Percentiles rank a stretch among this genome's conserved stretches.
Evolutionary conservation across 2,888 invertebrate species (phyloP).

Genomic region (Pristionchus entomophagus): DNA sequence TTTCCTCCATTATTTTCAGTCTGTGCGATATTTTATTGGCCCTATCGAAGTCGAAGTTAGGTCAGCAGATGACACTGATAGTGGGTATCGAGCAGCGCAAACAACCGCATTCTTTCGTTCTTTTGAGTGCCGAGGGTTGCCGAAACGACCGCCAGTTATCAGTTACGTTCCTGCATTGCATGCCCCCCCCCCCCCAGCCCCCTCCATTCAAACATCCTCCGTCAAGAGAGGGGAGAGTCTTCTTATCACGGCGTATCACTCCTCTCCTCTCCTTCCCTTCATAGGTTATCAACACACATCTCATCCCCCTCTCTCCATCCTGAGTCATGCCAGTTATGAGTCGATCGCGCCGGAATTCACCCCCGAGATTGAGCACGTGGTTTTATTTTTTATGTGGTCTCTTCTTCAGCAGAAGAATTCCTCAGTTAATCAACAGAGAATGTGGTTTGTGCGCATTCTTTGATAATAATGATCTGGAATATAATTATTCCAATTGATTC

Average conservation of each 20-base stretch:
- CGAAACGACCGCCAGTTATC: slow-evolving; percentile 14
- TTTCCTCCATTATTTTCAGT: no score
- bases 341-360: not conserved
- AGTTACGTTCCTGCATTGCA: slow-evolving; percentile 2
- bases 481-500: no score
- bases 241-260: slow-evolving; percentile 26
- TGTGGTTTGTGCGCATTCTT: no score
- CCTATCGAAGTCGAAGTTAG: no score
- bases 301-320: not conserved
- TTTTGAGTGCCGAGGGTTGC: not conserved
- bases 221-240: not conserved
- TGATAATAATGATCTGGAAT: no score
- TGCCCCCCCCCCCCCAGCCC: not conserved
- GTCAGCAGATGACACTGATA: no score
- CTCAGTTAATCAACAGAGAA: no score
- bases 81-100: no score
- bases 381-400: no score
- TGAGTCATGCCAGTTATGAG: slow-evolving; percentile 14
- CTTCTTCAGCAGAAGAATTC: no score
- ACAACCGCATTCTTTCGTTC: not conserved
- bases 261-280: not conserved
- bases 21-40: no score
- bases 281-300: slow-evolving; percentile 37
- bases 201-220: slow-evolving; percentile 12
- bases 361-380: no score